Percentiles rank a stretch among this genome's conserved stretches.
Evolutionary conservation across 2,113 vertebrate genomes (phyloP).

Genomic region (Lagopus muta): DNA sequence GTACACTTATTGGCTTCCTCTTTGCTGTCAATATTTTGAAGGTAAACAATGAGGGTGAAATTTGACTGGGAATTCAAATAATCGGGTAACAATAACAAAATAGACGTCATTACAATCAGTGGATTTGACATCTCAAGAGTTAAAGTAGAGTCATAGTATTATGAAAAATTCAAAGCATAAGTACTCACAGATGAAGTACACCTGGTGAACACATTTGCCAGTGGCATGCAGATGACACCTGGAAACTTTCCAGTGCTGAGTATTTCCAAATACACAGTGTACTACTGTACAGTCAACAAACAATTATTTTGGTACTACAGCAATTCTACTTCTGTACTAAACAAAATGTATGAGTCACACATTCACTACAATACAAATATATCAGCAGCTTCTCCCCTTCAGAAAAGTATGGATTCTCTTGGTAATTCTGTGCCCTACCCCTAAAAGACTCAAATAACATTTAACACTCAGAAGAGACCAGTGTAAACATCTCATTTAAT

Average conservation of each 20-base stretch:
- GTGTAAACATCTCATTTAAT: background rate
- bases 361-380: background rate
- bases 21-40: background rate
- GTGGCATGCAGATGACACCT: constrained; percentile 29
- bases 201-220: constrained; percentile 49
- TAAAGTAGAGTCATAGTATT: constrained; percentile 1
- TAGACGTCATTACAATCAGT: background rate
- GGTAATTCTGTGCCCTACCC: background rate
- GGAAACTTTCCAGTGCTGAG: background rate
- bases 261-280: constrained; percentile 40
- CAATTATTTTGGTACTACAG: background rate
- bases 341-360: background rate
- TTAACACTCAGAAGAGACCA: background rate
- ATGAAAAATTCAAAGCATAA: constrained; percentile 40
- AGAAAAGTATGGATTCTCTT: background rate
- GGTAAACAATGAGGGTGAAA: background rate
- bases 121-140: background rate
- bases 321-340: background rate
- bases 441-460: background rate
- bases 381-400: background rate
- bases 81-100: background rate
- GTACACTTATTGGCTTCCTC: background rate
- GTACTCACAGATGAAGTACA: constrained; percentile 31
- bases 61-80: background rate
- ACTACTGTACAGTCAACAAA: constrained; percentile 31